Conservation (phyloP, 2,113 vertebrate species). For the Okapia johnstoni region DNA sequence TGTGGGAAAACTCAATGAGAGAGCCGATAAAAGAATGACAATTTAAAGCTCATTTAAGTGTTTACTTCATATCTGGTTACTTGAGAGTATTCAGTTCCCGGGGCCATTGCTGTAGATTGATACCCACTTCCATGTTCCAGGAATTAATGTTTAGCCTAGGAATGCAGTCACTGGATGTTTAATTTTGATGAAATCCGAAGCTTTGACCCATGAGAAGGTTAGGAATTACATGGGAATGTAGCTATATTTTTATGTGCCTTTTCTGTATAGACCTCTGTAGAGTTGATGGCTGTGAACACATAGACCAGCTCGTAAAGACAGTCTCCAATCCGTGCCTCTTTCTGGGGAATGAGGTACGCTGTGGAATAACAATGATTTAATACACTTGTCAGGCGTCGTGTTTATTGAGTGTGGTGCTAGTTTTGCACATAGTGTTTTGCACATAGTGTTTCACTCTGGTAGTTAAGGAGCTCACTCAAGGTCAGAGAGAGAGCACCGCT, state of each 20-base stretch:
- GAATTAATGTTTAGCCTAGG: background rate
- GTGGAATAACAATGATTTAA: too few relatives aligned
- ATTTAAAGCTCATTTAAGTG: background rate
- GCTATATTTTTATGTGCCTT: background rate
- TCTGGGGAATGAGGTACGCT: background rate
- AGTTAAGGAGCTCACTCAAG: background rate
- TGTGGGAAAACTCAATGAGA: background rate
- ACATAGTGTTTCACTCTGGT: background rate
- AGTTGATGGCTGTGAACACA: background rate
- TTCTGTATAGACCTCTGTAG: background rate
- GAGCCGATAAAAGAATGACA: background rate
- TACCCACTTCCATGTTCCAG: background rate
- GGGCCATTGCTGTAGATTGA: background rate
- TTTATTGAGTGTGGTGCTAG: background rate
- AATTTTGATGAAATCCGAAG: background rate
- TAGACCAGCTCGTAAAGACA: background rate
- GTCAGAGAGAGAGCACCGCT: background rate
- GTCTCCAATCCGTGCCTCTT: background rate
- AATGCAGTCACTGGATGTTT: background rate
- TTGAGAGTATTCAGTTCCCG: background rate
- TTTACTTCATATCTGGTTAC: background rate
- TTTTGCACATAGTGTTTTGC: background rate
- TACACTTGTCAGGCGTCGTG: background rate
- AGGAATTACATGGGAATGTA: background rate
- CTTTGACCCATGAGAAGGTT: background rate